Evolutionary conservation across 2,888 invertebrate species (phyloP), one percentile per base, ranked within the genome.

Genomic region (Clunio marinus): DNA sequence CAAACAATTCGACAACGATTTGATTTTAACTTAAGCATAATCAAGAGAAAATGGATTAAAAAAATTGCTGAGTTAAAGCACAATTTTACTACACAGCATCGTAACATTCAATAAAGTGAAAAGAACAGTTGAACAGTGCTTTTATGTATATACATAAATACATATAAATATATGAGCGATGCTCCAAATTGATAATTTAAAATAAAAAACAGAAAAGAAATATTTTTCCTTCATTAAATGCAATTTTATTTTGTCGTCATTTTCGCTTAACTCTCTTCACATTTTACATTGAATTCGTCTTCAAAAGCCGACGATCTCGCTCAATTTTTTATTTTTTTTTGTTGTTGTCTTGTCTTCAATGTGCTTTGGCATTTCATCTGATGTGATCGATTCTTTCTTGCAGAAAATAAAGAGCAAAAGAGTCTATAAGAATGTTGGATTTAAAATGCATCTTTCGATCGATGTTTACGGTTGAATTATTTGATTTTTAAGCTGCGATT

Each of bases 231-330:
- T 63, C 63, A 63, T 63, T 63, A 63, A 63, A 63, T 63, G 63
- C 63, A 63, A 63, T 63, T 63, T 63, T 63, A 22, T 63, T 63
- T 63, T 63, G 63, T 63, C 63, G 63, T 63, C 63, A 63, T 63
- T 63, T 63, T 63, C 63, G 63, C 63, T 46, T 15, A 20, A 51
- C 22, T 41, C 15, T 41, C n/a, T 17, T 51, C 51, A 51, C 45
- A 20, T 5, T 7, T 20, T 8, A 17, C 51, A 51, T 8, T 4
- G 3, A 17, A 51, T 41, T 3, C 41, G 15, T 41, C 41, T 10
- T 15, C n/a, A n/a, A n/a, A n/a, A 41, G 41, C 41, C 41, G 51
- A 51, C 17, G 20, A 17, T n/a, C 20, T 20, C 22, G n/a, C n/a
- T n/a, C n/a, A n/a, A n/a, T n/a, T n/a, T n/a, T n/a, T n/a, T n/a